phyloP scores from a whole-genome alignment of 2,113 vertebrate genomes.

The Oreotragus oreotragus region DNA sequence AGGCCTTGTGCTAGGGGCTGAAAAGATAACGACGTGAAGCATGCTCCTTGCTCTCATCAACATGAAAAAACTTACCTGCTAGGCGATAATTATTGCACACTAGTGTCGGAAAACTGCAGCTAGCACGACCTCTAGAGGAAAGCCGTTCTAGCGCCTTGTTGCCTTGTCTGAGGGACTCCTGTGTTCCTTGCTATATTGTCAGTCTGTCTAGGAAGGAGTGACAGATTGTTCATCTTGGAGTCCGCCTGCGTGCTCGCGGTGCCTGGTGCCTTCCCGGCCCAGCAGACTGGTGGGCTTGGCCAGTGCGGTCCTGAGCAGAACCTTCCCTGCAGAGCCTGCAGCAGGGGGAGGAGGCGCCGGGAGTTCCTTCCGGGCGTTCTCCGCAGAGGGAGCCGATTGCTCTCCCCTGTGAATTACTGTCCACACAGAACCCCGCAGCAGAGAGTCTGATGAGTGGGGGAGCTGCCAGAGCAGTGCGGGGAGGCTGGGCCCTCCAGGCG shows the following conservation, averaged over 20 bases:
- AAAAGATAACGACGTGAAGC: neutral
- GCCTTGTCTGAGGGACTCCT: neutral
- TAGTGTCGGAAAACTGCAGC: neutral
- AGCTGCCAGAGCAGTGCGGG: neutral
- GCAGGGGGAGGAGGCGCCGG: neutral
- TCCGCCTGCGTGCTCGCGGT: neutral
- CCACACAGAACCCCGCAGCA: neutral
- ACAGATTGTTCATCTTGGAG: neutral
- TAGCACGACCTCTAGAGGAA: neutral
- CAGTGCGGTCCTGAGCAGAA: neutral
- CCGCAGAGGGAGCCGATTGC: neutral
- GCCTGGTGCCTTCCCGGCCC: neutral
- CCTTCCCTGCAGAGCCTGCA: neutral
- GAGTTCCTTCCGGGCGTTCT: neutral
- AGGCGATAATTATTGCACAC: neutral
- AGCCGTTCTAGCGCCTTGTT: neutral
- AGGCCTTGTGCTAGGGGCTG: neutral
- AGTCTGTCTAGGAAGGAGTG: neutral
- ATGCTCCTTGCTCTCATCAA: neutral
- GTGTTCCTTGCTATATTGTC: neutral
- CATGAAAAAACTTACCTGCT: neutral
- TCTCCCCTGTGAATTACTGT: constrained; percentile 51
- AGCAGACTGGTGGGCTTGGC: neutral
- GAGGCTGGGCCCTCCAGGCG: neutral
- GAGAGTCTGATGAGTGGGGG: neutral